Evolutionary conservation across 2,888 invertebrate species (phyloP), one percentile per base, ranked within the genome.

Genomic region (Volucella zonaria): DNA sequence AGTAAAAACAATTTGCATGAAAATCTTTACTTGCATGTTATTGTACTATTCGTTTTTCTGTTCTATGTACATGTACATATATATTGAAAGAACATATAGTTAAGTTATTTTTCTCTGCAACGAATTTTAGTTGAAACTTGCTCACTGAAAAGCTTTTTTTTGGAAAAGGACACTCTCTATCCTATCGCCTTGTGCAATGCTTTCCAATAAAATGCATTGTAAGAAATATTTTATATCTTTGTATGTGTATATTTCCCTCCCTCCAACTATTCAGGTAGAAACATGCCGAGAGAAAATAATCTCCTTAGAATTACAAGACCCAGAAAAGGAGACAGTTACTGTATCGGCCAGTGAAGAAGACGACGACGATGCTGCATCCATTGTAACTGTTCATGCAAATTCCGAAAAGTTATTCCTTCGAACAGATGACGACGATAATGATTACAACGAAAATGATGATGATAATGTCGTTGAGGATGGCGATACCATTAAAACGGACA

Each of bases 211-310:
- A 42, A 10, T 64, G 45, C 38, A 31, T 47, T 66, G 51, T 58
- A 52, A 62, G 54, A 18, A 51, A 31, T 42, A 64, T 51, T 12
- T 58, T 49, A 67, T 45, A 14, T 71, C 47, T 70, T 23, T 75
- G 61, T 83, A 78, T 85, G 77, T 79, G 74, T 82, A 86, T 86
- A 88, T 89, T 89, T 89, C 87, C 88, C 88, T 90, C 87, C 88
- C 6, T 1, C 4, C 3, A 81, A 76, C 87, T 74, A 89, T 89
- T 88, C 90, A 92, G 97, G 97, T 97, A 92, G 97, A 97, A 94
- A 97, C 97, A 85, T 95, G 97, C 87, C 96, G 96, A 92, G 97
- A 97, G 93, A 97, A 97, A 93, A 97, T 97, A 89, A 96, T 97
- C 92, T 97, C 97, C 77, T 92, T 97, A 92, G 97, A 97, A 92